phyloP scores from a whole-genome alignment of 2,113 vertebrate species.

The Corydoras maculifer region DNA sequence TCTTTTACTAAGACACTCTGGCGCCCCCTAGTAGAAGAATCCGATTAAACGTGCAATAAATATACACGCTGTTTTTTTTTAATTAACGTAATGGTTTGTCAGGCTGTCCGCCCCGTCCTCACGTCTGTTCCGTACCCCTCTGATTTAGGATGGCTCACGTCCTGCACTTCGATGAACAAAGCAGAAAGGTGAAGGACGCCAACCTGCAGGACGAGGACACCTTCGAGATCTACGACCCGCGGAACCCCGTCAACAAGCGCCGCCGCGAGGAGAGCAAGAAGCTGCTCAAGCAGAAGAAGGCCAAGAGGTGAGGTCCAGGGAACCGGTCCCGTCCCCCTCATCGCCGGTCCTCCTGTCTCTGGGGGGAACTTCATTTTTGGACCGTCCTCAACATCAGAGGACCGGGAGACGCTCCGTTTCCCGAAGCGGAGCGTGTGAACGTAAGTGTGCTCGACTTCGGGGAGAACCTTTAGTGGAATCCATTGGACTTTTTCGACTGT shows the following conservation, averaged over 20 bases:
- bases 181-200: conserved; percentile 94
- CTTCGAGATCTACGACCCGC: conserved; percentile 95
- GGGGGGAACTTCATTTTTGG: background rate
- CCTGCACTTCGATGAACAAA: conserved; percentile 93
- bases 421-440: too few species aligned
- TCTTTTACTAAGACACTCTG: too few species aligned
- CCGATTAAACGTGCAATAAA: too few species aligned
- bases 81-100: conserved; percentile 41
- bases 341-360: background rate
- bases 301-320: conserved; percentile 64
- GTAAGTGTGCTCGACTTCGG: too few species aligned
- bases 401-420: too few species aligned
- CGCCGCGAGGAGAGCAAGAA: conserved; percentile 96
- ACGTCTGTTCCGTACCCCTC: conserved; percentile 42
- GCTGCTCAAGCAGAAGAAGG: conserved; percentile 92
- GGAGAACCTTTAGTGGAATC: too few species aligned
- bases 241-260: conserved; percentile 94
- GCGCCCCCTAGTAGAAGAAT: too few species aligned
- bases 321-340: background rate
- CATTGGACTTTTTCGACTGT: too few species aligned
- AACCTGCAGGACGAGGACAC: conserved; percentile 93
- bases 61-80: too few species aligned
- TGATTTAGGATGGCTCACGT: conserved; percentile 86
- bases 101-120: conserved; percentile 11
- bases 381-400: background rate